These are phyloP conservation scores for Andrena minutula DNA, from an alignment of 2,888 invertebrate species.

Conservation along the genomic window DNA sequence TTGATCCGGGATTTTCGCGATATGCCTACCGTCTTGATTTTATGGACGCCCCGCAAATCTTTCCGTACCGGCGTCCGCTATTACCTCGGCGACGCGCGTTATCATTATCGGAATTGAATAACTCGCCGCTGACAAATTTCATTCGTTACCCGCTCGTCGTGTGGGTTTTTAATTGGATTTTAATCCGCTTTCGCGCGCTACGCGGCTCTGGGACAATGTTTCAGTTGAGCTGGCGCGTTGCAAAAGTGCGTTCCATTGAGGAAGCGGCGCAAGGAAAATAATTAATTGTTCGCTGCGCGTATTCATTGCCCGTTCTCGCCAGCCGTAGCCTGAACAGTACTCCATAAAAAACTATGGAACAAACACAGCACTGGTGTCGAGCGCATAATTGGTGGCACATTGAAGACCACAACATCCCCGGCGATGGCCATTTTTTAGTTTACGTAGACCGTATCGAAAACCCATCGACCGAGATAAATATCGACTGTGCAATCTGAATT, in stretches of 20 bases:
- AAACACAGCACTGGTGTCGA: constrained; percentile 7
- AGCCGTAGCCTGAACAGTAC: too few relatives aligned
- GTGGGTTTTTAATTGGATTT: constrained; percentile 49
- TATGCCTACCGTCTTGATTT: constrained; percentile 58
- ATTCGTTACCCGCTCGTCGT: neutral
- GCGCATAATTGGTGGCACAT: constrained; percentile 6
- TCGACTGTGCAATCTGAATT: constrained; percentile 62
- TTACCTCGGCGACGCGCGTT: constrained; percentile 26
- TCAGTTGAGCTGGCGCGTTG: neutral
- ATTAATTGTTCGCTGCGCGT: neutral
- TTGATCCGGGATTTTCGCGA: constrained; percentile 54
- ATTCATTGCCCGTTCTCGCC: neutral
- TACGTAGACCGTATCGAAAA: constrained; percentile 37
- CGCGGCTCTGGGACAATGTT: neutral
- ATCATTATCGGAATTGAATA: constrained; percentile 51
- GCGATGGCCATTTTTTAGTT: constrained; percentile 8
- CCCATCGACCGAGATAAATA: constrained; percentile 64
- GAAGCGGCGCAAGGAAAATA: neutral
- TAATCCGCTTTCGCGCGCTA: constrained; percentile 11
- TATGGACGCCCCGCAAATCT: constrained; percentile 43
- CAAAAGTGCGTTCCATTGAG: neutral
- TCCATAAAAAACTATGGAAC: neutral
- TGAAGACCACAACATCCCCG: neutral
- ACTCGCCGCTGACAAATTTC: neutral
- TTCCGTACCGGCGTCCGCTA: constrained; percentile 14